phyloP scores from a whole-genome alignment of 2,888 invertebrate species.

The Lasioglossum leucozonium region DNA sequence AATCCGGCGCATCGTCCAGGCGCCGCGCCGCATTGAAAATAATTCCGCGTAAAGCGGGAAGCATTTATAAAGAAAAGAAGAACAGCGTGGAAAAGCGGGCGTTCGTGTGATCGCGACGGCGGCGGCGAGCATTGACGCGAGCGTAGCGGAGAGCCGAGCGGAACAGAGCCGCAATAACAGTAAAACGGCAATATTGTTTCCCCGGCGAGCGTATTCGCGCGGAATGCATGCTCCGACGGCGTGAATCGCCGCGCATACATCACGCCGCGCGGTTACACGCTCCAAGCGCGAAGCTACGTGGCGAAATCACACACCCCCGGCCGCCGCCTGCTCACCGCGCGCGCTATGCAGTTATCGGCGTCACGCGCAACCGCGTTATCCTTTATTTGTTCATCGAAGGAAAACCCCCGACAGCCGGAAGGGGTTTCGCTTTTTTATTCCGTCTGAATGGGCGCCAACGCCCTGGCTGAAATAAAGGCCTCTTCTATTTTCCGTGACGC shows the following conservation, averaged over 20 bases:
- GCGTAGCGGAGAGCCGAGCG: too few relatives aligned
- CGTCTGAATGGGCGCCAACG: constrained; percentile 1
- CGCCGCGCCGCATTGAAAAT: constrained; percentile 67
- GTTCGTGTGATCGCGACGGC: constrained; percentile 34
- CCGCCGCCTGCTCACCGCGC: background rate
- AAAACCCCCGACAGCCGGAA: constrained; percentile 22
- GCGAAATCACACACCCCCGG: constrained; percentile 58
- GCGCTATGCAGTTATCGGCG: constrained; percentile 45
- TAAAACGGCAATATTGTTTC: constrained; percentile 71
- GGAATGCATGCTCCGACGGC: constrained; percentile 43
- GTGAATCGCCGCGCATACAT: constrained; percentile 34
- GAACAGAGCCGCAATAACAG: constrained; percentile 62
- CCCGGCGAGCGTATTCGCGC: constrained; percentile 42
- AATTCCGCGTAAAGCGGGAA: constrained; percentile 51
- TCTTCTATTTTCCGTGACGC: too few relatives aligned
- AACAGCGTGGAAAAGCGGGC: background rate
- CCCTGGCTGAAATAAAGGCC: background rate
- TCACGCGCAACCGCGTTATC: constrained; percentile 47
- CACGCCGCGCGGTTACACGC: constrained; percentile 42
- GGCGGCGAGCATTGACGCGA: constrained; percentile 40
- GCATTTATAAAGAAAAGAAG: constrained; percentile 40
- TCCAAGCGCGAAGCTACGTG: constrained; percentile 19
- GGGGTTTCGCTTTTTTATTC: constrained; percentile 36
- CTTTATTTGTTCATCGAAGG: constrained; percentile 63
- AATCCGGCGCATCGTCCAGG: constrained; percentile 31